Evolutionary conservation across 2,888 invertebrate genomes (phyloP).

Genomic region (Blomia tropicalis): DNA sequence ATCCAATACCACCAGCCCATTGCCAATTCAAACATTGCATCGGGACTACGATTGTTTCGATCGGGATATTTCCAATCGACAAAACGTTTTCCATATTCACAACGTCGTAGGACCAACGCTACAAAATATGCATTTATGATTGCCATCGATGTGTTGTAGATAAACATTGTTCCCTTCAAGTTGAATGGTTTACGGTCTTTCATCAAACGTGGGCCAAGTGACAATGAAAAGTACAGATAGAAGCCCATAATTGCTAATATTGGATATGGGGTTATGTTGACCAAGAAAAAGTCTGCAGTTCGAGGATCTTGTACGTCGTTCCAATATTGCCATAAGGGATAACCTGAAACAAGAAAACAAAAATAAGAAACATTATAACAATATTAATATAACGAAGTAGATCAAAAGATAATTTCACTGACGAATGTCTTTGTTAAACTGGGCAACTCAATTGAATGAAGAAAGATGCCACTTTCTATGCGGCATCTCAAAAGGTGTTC

Average conservation of each 20-base stretch:
- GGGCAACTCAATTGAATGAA: too few relatives aligned
- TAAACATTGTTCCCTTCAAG: neutral
- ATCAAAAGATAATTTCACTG: too few relatives aligned
- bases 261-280: neutral
- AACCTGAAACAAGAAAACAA: slow-evolving; percentile 4
- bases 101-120: neutral
- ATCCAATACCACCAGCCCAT: slow-evolving; percentile 13
- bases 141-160: neutral
- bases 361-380: too few relatives aligned
- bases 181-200: neutral
- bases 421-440: too few relatives aligned
- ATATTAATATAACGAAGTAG: too few relatives aligned
- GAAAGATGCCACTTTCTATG: too few relatives aligned
- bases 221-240: slow-evolving; percentile 12
- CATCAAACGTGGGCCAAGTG: slow-evolving; percentile 16
- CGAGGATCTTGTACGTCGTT: slow-evolving; percentile 12
- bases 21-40: neutral
- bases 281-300: neutral
- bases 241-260: neutral
- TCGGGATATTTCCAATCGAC: slow-evolving; percentile 2
- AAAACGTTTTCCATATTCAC: neutral
- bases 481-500: too few relatives aligned
- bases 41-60: neutral
- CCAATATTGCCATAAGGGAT: slow-evolving; percentile 16
- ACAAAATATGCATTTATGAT: neutral